Evolutionary conservation across 2,888 invertebrate species (phyloP).

Genomic region (Seira sanloemensis): DNA sequence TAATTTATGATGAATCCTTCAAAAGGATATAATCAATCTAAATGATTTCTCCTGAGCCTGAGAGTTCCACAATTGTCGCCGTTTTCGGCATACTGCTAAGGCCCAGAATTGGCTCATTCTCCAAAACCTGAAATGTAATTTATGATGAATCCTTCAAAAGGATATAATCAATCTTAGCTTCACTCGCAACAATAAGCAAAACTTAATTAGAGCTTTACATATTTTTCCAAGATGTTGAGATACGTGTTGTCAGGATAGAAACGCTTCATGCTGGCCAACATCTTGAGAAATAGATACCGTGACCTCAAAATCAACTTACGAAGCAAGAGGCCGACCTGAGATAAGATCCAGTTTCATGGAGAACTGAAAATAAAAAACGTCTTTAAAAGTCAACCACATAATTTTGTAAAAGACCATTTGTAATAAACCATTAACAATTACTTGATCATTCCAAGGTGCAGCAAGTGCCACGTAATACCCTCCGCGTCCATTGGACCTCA

Average conservation of each 20-base stretch:
- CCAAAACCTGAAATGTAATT: neutral
- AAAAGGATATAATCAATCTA: neutral
- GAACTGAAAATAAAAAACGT: neutral
- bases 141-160: neutral
- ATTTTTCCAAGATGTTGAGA: neutral
- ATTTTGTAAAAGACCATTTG: too few species aligned
- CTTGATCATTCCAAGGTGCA: conserved; percentile 75
- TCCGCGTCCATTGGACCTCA: conserved; percentile 80
- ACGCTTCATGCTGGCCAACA: neutral
- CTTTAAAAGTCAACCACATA: too few species aligned
- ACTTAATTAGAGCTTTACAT: neutral
- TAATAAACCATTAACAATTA: conserved; percentile 16
- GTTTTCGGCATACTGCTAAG: neutral
- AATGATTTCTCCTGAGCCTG: neutral
- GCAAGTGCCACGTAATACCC: conserved; percentile 83
- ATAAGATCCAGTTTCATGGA: neutral
- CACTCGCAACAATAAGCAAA: too few species aligned
- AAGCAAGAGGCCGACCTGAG: neutral
- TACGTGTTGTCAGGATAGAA: neutral
- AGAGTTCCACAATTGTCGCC: neutral
- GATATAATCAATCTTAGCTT: neutral
- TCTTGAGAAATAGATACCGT: neutral
- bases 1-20: neutral
- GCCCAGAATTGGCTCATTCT: neutral
- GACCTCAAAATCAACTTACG: neutral